A percentile compares a stretch with the other conserved stretches of the same genome.
Evolutionary conservation across 2,888 invertebrate species (phyloP).

Genomic region (Galerucella calmariensis): DNA sequence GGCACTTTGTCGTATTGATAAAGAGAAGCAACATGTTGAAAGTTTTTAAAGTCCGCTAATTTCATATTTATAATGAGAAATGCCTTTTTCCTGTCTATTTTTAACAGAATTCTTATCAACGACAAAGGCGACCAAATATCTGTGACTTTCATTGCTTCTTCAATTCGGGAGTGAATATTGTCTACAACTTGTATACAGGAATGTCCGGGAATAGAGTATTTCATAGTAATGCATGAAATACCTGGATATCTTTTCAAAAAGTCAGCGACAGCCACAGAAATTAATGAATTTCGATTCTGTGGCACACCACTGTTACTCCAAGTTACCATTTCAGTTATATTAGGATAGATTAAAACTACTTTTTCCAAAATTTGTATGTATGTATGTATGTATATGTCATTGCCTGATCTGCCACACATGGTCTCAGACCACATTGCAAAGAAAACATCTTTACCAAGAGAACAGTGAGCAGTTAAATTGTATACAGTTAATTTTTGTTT

Average conservation of each 20-base stretch:
- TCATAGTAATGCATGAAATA: conserved; percentile 7
- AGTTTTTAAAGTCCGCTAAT: not conserved
- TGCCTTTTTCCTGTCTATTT: too few relatives aligned
- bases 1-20: conserved; percentile 4
- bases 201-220: conserved; percentile 47
- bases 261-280: conserved; percentile 18
- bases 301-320: conserved; percentile 16
- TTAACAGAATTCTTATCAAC: too few relatives aligned
- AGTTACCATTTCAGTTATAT: conserved; percentile 18
- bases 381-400: conserved; percentile 39
- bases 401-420: conserved; percentile 38
- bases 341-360: conserved; percentile 18
- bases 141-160: conserved; percentile 31
- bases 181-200: conserved; percentile 49
- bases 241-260: conserved; percentile 37
- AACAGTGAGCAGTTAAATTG: conserved; percentile 26
- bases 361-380: conserved; percentile 38
- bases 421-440: conserved; percentile 44
- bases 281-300: conserved; percentile 12
- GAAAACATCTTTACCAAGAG: not conserved
- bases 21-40: not conserved
- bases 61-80: not conserved
- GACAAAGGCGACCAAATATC: conserved; percentile 30
- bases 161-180: conserved; percentile 44
- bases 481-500: conserved; percentile 27